These are phyloP conservation scores for Fringilla coelebs DNA, from an alignment of 2,797 vertebrate species.

Conservation along the genomic window DNA sequence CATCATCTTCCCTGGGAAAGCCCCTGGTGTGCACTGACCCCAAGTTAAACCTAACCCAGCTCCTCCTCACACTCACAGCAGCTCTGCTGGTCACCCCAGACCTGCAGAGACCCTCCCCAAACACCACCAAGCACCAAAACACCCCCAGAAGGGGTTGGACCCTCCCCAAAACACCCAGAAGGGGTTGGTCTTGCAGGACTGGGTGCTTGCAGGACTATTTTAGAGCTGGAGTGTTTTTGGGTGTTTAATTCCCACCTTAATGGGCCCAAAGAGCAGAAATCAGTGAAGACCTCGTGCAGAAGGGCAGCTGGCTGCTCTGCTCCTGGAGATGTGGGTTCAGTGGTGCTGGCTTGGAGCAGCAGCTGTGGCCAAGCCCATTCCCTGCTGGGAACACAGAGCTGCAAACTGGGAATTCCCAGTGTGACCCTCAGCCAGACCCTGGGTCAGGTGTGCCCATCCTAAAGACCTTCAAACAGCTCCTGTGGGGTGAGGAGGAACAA, in stretches of 20 bases:
- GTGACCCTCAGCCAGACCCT: accelerated
- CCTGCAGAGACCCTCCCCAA: neutral
- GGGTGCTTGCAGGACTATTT: accelerated
- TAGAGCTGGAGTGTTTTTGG: neutral
- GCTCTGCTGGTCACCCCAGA: neutral
- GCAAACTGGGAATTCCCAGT: neutral
- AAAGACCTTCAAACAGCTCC: neutral
- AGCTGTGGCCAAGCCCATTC: neutral
- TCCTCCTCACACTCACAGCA: neutral
- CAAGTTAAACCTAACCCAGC: neutral
- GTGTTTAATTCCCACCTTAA: neutral
- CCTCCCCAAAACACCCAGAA: neutral
- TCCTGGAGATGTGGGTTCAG: accelerated
- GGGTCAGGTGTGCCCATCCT: accelerated
- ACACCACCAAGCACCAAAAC: neutral
- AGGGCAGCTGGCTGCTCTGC: neutral
- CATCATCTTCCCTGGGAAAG: neutral
- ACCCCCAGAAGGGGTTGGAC: neutral
- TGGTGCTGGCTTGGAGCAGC: accelerated
- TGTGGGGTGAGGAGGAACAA: accelerated
- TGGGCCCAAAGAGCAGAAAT: accelerated
- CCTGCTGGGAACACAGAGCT: neutral
- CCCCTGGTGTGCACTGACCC: neutral
- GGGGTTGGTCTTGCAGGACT: neutral
- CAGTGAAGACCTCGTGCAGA: neutral